These are phyloP conservation scores for Zaprionus nigranus DNA, from an alignment of 1,140 invertebrate genomes.

Conservation along the genomic window DNA sequence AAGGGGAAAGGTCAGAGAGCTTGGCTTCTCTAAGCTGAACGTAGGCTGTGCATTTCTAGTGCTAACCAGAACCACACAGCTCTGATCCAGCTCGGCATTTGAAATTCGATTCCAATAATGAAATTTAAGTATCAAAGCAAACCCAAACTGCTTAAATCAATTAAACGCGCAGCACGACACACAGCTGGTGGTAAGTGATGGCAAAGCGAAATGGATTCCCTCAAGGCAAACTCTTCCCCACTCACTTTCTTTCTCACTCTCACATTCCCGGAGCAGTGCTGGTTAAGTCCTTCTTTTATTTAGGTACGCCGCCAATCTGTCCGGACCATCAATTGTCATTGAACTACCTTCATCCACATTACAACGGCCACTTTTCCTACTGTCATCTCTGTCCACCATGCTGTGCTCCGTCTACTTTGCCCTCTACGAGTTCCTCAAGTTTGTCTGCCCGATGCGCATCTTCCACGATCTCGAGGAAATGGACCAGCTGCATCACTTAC, in stretches of 20 bases:
- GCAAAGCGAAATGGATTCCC: not conserved
- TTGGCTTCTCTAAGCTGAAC: not conserved
- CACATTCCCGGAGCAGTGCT: conserved; percentile 24
- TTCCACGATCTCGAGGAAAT: conserved; percentile 57
- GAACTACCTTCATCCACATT: conserved; percentile 27
- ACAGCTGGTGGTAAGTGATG: conserved; percentile 49
- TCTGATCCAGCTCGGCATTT: conserved; percentile 1
- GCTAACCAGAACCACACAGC: not conserved
- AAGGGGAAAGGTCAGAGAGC: too few relatives aligned
- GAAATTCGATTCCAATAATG: conserved; percentile 59
- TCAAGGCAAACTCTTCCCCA: not conserved
- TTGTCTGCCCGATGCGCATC: conserved; percentile 55
- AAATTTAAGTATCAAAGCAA: conserved; percentile 77
- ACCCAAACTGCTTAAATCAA: conserved; percentile 52
- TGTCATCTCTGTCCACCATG: conserved; percentile 42
- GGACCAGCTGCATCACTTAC: conserved; percentile 22
- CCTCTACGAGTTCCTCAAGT: conserved; percentile 53
- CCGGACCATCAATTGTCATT: conserved; percentile 37
- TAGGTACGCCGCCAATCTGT: conserved; percentile 46
- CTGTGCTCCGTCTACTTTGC: conserved; percentile 53
- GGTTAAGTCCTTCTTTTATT: conserved; percentile 44
- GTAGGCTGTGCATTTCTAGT: not conserved
- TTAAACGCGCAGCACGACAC: conserved; percentile 47
- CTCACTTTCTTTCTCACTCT: not conserved
- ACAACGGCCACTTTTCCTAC: conserved; percentile 23